These are phyloP conservation scores for Nycteola revayana DNA, from an alignment of 2,888 invertebrate species.

Conservation along the genomic window DNA sequence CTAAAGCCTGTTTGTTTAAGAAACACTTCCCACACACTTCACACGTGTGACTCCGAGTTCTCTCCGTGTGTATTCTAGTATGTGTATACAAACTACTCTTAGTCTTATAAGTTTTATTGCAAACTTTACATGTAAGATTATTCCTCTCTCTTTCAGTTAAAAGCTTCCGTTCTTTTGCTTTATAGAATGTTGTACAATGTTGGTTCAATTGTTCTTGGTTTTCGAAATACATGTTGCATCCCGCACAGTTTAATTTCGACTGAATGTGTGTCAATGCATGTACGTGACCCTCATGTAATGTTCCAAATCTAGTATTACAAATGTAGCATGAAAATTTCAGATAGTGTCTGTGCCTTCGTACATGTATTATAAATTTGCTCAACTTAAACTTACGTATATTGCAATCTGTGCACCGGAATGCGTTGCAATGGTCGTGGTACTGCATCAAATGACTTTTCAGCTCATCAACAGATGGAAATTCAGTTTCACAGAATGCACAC, in stretches of 20 bases:
- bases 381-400: constrained; percentile 45
- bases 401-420: constrained; percentile 85
- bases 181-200: constrained; percentile 38
- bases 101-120: constrained; percentile 51
- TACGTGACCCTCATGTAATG: constrained; percentile 24
- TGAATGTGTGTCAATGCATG: constrained; percentile 37
- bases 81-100: constrained; percentile 62
- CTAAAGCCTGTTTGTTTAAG: constrained; percentile 45
- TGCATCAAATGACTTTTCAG: constrained; percentile 81
- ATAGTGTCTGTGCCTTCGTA: constrained; percentile 80
- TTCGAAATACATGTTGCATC: constrained; percentile 47
- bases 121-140: constrained; percentile 45
- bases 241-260: constrained; percentile 40
- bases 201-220: constrained; percentile 36
- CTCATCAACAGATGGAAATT: constrained; percentile 46
- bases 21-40: constrained; percentile 59
- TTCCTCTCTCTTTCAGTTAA: constrained; percentile 28
- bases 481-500: constrained; percentile 51
- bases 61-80: constrained; percentile 77
- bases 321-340: constrained; percentile 69
- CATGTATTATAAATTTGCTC: constrained; percentile 67
- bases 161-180: constrained; percentile 34
- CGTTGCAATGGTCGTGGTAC: constrained; percentile 81
- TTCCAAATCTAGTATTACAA: constrained; percentile 43
- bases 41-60: constrained; percentile 51